These are phyloP conservation scores for Rana temporaria DNA, from an alignment of 2,113 vertebrate species.

Conservation along the genomic window DNA sequence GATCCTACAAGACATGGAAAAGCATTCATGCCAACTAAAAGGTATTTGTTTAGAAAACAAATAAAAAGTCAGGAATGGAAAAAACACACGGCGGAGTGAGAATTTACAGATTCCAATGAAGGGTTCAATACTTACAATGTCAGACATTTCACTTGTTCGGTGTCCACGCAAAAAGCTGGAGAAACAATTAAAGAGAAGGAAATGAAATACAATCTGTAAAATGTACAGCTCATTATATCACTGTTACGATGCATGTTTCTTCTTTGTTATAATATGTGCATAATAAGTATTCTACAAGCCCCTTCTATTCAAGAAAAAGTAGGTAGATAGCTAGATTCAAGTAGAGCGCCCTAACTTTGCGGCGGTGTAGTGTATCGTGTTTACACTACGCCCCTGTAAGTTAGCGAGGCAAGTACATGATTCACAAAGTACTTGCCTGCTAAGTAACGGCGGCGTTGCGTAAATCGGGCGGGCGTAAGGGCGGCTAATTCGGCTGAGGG, in stretches of 20 bases:
- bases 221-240: not conserved
- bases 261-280: not conserved
- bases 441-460: too few species aligned
- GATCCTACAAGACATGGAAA: not conserved
- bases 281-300: not conserved
- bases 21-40: not conserved
- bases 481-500: too few species aligned
- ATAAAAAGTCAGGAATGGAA: conserved; percentile 8
- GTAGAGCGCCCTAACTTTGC: too few species aligned
- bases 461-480: too few species aligned
- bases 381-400: too few species aligned
- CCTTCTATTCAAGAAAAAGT: too few species aligned
- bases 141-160: conserved; percentile 51
- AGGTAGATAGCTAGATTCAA: too few species aligned
- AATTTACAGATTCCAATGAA: not conserved
- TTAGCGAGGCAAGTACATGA: too few species aligned
- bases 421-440: too few species aligned
- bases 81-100: not conserved
- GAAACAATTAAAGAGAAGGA: conserved; percentile 13
- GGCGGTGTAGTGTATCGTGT: too few species aligned
- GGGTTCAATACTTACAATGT: conserved; percentile 43
- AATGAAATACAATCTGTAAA: not conserved
- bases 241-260: not conserved
- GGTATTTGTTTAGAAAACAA: conserved; percentile 12
- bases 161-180: conserved; percentile 48